These are phyloP conservation scores for Ptychochromis oligacanthus DNA, from an alignment of 2,113 vertebrate genomes.

Conservation along the genomic window DNA sequence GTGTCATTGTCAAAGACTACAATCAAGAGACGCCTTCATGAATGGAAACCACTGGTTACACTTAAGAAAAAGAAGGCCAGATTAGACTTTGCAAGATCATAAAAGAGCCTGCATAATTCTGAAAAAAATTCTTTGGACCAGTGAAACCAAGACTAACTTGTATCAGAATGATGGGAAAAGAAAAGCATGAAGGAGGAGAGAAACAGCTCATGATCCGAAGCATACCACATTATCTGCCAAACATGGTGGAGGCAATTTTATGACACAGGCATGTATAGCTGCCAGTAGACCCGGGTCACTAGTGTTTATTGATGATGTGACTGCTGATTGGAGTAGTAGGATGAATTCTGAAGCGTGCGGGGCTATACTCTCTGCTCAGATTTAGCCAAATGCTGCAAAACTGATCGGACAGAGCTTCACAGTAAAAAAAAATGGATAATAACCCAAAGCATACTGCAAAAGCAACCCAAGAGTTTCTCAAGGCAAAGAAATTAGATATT, in stretches of 20 bases:
- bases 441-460: no score
- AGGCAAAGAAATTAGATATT: neutral
- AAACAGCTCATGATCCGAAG: neutral
- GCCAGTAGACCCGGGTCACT: no score
- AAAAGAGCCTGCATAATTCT: neutral
- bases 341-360: neutral
- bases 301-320: neutral
- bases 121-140: neutral
- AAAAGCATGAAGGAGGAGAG: neutral
- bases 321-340: neutral
- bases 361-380: neutral
- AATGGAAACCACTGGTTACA: neutral
- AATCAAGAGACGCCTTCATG: neutral
- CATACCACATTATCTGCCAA: neutral
- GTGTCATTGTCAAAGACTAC: neutral
- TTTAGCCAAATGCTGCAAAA: neutral
- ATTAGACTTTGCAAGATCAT: neutral
- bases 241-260: no score
- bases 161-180: neutral
- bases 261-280: no score
- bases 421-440: no score
- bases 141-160: neutral
- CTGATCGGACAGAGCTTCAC: neutral
- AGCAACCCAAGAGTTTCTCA: neutral
- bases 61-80: neutral